These are phyloP conservation scores for Falco peregrinus DNA, from an alignment of 2,797 vertebrate genomes.

Conservation along the genomic window DNA sequence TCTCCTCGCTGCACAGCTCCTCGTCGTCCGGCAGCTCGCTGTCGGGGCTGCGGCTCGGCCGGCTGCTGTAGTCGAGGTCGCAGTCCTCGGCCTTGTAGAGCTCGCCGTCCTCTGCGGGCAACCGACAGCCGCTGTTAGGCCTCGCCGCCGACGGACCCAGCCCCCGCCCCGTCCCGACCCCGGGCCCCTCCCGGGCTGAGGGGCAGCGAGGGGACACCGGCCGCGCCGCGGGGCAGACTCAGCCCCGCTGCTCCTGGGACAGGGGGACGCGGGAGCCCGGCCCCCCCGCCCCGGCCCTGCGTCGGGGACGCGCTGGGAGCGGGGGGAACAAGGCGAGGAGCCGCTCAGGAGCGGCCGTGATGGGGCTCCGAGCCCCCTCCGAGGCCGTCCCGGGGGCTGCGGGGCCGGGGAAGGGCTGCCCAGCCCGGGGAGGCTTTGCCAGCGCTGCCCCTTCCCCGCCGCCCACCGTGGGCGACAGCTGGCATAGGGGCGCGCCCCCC, in stretches of 20 bases:
- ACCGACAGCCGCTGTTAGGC: neutral
- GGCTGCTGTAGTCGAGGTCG: slow-evolving; percentile 83
- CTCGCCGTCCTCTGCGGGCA: slow-evolving; percentile 83
- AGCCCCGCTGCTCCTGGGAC: neutral
- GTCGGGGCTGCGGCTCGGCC: slow-evolving; percentile 78
- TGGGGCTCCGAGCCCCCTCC: too few relatives aligned
- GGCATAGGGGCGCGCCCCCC: accelerated
- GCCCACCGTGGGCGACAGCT: accelerated
- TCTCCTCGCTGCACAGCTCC: slow-evolving; percentile 85
- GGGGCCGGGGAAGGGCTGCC: neutral
- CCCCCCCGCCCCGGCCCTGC: neutral
- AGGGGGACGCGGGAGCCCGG: too few relatives aligned
- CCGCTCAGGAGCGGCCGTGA: too few relatives aligned
- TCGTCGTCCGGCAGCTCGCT: slow-evolving; percentile 80
- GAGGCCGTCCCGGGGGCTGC: neutral
- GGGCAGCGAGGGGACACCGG: too few relatives aligned
- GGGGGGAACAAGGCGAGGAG: too few relatives aligned
- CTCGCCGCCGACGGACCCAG: too few relatives aligned
- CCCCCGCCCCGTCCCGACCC: neutral
- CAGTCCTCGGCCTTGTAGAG: slow-evolving; percentile 82
- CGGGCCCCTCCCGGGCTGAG: too few relatives aligned
- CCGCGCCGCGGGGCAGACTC: too few relatives aligned
- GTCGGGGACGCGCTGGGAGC: accelerated
- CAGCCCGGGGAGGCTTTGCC: neutral
- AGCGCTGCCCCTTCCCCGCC: neutral